phyloP scores from a whole-genome alignment of 2,888 invertebrate genomes.

The Adelphocoris suturalis region DNA sequence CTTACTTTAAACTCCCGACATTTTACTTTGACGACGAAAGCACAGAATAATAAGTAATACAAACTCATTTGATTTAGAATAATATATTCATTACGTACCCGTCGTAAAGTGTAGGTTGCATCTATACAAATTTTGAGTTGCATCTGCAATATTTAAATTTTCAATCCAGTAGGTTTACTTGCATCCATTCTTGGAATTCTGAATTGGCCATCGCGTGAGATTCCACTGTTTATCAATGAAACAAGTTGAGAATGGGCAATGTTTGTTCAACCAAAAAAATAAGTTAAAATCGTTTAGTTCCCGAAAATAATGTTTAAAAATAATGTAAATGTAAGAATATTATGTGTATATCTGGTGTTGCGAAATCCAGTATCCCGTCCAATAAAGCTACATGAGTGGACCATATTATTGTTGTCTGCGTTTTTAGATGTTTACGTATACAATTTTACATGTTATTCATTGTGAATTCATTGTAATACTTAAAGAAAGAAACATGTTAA shows the following conservation, averaged over 20 bases:
- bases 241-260: constrained; percentile 58
- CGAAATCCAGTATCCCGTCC: constrained; percentile 74
- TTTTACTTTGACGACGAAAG: too few relatives aligned
- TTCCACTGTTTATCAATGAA: constrained; percentile 1
- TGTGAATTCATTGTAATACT: constrained; percentile 46
- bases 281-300: constrained; percentile 34
- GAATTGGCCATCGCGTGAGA: background rate
- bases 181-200: background rate
- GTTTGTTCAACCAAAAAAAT: constrained; percentile 30
- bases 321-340: constrained; percentile 37
- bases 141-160: background rate
- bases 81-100: too few relatives aligned
- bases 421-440: constrained; percentile 72
- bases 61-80: too few relatives aligned
- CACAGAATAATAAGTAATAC: too few relatives aligned
- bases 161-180: background rate
- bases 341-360: constrained; percentile 70
- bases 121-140: background rate
- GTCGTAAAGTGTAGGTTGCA: too few relatives aligned
- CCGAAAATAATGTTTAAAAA: constrained; percentile 49
- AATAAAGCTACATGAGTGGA: constrained; percentile 72
- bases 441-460: constrained; percentile 65
- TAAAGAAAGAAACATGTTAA: constrained; percentile 24
- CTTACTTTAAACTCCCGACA: too few relatives aligned
- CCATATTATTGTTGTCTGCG: constrained; percentile 73